Evolutionary conservation across 1,140 invertebrate species (phyloP), one percentile per base, ranked within the genome.

Genomic region (Helicorthomorpha holstii): DNA sequence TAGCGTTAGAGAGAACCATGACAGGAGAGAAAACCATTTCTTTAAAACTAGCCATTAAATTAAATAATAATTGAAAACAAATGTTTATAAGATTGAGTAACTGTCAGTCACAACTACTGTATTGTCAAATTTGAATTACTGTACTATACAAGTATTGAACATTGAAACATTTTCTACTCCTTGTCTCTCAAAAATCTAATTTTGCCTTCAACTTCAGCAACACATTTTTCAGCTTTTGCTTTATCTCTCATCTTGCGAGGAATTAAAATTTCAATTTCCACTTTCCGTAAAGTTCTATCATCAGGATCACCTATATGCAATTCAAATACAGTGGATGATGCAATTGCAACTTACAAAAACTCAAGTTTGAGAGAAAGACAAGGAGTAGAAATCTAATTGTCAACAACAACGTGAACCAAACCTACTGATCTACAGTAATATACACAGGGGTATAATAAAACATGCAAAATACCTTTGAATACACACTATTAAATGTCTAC

Each of bases 211-310:
- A 86, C 80, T 74, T 82, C 78, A 58, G 73, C 59, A 0, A 65
- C 23, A 69, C 89, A 92, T 65, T 88, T 84, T 63, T 85, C 80
- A 16, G 58, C 60, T 64, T 76, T 81, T 1, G 85, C 78, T 63
- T 75, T 81, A 45, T 88, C 82, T 57, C 88, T 70, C 69, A 93
- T 80, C 63, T 82, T 78, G 68, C 86, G 82, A 1, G 86, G 82
- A 65, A 94, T 84, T 42, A 92, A 59, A 42, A 93, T 75, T 61
- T 92, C 83, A 41, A 66, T 68, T 69, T 94, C 89, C 1, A 91
- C 82, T 74, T 80, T 86, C 61, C 89, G 71, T 46, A 94, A 66
- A n/a, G 62, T 68, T 59, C 59, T 72, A 64, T 91, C 85, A 61
- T 87, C 69, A 10, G 89, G 89, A 74, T 94, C 85, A 53, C 89